A percentile compares a stretch with the other conserved stretches of the same genome.
Evolutionary conservation across 2,113 vertebrate genomes (phyloP).

Genomic region (Lipophrys pholis): DNA sequence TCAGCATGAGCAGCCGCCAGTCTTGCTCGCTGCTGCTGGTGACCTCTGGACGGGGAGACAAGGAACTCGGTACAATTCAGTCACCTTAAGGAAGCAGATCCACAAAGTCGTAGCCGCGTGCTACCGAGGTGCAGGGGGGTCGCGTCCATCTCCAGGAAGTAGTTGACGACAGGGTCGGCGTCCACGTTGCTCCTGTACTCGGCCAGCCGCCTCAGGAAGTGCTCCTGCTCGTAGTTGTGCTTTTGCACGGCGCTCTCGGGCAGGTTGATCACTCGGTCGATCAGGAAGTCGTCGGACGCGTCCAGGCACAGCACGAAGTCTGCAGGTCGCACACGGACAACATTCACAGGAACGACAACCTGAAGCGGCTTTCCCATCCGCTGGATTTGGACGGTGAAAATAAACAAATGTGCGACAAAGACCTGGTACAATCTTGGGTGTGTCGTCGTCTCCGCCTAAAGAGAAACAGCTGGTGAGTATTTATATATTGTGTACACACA

Average conservation of each 20-base stretch:
- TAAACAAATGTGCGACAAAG: background rate
- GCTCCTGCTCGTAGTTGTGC: conserved; percentile 84
- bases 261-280: conserved; percentile 89
- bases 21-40: conserved; percentile 81
- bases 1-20: conserved; percentile 80
- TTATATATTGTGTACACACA: background rate
- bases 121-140: conserved; percentile 87
- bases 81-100: too few relatives aligned
- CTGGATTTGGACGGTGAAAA: background rate
- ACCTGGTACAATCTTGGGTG: conserved; percentile 87
- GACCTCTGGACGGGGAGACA: conserved; percentile 80
- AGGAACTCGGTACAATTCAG: background rate
- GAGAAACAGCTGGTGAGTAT: background rate
- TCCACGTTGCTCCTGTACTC: conserved; percentile 82
- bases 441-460: conserved; percentile 79
- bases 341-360: too few relatives aligned
- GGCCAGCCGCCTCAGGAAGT: conserved; percentile 82
- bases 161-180: conserved; percentile 86
- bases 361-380: too few relatives aligned
- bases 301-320: conserved; percentile 89
- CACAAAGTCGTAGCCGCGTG: background rate
- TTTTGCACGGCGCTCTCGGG: conserved; percentile 85
- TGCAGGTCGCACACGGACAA: conserved; percentile 61
- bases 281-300: conserved; percentile 88
- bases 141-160: conserved; percentile 90